Conservation (phyloP, 2,888 invertebrate species). For the Prenolepis imparis region DNA sequence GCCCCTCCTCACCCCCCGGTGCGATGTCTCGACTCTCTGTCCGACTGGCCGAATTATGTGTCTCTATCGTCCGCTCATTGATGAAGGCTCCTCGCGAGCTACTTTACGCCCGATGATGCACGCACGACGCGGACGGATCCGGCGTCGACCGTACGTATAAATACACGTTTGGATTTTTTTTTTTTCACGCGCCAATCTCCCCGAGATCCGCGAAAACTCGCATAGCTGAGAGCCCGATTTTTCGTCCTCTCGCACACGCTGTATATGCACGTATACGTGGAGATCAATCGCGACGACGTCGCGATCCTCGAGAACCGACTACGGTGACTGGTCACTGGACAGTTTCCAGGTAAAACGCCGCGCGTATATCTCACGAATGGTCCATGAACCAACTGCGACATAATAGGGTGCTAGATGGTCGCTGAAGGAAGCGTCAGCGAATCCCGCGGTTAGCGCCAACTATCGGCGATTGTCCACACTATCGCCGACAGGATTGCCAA, state of each 20-base stretch:
- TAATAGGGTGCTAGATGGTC: not conserved
- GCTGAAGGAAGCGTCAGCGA: not conserved
- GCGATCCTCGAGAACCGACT: not conserved
- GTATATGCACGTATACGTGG: not conserved
- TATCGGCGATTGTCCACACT: not conserved
- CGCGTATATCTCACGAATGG: not conserved
- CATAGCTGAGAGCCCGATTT: not conserved
- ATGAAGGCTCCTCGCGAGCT: not conserved
- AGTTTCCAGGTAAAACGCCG: slow-evolving; percentile 22
- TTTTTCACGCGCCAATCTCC: not conserved
- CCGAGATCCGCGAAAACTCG: not conserved
- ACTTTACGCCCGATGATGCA: not conserved
- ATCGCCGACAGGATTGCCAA: not conserved
- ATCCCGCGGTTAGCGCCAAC: not conserved
- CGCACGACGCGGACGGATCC: not conserved
- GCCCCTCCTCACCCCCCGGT: not conserved
- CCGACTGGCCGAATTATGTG: not conserved
- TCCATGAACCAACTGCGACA: slow-evolving; percentile 2
- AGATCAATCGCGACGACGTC: not conserved
- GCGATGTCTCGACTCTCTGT: not conserved
- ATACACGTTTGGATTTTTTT: too few species aligned
- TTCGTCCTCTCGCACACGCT: not conserved
- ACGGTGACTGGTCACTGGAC: slow-evolving; percentile 4
- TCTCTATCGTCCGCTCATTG: slow-evolving; percentile 5
- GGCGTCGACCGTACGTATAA: not conserved